Evolutionary conservation across 1,140 invertebrate genomes (phyloP), one percentile per base, ranked within the genome.

Genomic region (Danaus melanippus): DNA sequence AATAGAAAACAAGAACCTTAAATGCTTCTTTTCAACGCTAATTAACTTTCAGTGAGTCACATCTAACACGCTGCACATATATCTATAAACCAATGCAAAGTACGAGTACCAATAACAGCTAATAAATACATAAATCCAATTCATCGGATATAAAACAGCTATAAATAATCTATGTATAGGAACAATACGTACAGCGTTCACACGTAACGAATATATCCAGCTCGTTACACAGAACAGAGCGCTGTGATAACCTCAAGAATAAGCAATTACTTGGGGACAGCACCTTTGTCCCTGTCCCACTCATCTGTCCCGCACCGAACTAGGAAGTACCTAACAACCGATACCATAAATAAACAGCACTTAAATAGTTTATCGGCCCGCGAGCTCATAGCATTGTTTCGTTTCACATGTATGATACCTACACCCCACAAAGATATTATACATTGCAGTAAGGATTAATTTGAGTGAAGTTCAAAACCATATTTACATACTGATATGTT

Each of bases 331-430:
- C 65, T 63, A 66, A 67, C 63, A 58, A 67, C 67, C 69, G 69
- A 71, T 68, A 66, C 69, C 66, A 63, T 69, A 74, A 67, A 69
- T 57, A 63, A 65, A 57, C 51, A 56, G 60, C 64, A 62, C 58
- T 69, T 67, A 63, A 64, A 56, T 61, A 62, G 58, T 62, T 62
- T 65, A 66, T 66, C 62, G 60, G 52, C 47, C 21, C 21, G 21
- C 21, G 21, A 32, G 21, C 21, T 32, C 21, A 32, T 32, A 32
- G 21, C 21, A 32, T 32, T 32, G 21, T 32, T 32, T 32, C 21
- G 7, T 5, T 32, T 32, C 21, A 32, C 21, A 32, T 32, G 6
- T 32, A 32, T 7, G 21, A 32, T 32, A 32, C 21, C 6, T 32
- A 8, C 6, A 32, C 5, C 2, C 4, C 6, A 3, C 21, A 32